Base-by-base conservation (phyloP, 2,888 invertebrate genomes). In the Tortrix viridana region DNA sequence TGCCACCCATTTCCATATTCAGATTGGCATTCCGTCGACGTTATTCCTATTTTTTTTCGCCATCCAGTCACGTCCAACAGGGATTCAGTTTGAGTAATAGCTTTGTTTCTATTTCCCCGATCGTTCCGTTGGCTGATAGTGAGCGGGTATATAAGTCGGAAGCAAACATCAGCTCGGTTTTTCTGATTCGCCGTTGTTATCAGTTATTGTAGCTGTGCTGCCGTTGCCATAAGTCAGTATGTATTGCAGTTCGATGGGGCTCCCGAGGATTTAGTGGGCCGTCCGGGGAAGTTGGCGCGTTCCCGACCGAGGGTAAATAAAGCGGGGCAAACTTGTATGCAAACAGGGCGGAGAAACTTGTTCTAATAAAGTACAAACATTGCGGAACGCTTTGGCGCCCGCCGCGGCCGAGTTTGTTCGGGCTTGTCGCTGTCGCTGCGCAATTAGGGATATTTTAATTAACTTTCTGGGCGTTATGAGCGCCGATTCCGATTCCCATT, bases 341-440 rank as follows among this genome's bases (percentile, higher is more conserved):
- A 85, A 89, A 89, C 86, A 82, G 74, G 76, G 73, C 69, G 77
- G 77, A 71, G 79, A 73, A 86, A 87, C 81, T 88, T 85, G 75
- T 77, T 78, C 84, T 86, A 88, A 89, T 88, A 89, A 86, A 86
- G 83, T 79, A 77, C 86, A 89, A 88, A 90, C 86, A 89, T 79
- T 84, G 86, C 75, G 85, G 83, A 70, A 70, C 73, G 74, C 67
- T 75, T 74, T 74, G 75, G 75, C 76, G 75, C 75, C 75, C 74
- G 61, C 55, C 44, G 18, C 47, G 66, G 66, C 67, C 69, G 66
- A 69, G 71, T 71, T 74, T 70, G 72, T 68, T 67, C 66, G 65
- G 59, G 72, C 70, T 66, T 68, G 74, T 71, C 73, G 71, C 67
- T 70, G 76, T 74, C 75, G 70, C 72, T 70, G 71, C 75, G 74